A percentile compares a stretch with the other conserved stretches of the same genome.
Evolutionary conservation across 2,888 invertebrate genomes (phyloP).

Genomic region (Eudasyphora cyanicolor): DNA sequence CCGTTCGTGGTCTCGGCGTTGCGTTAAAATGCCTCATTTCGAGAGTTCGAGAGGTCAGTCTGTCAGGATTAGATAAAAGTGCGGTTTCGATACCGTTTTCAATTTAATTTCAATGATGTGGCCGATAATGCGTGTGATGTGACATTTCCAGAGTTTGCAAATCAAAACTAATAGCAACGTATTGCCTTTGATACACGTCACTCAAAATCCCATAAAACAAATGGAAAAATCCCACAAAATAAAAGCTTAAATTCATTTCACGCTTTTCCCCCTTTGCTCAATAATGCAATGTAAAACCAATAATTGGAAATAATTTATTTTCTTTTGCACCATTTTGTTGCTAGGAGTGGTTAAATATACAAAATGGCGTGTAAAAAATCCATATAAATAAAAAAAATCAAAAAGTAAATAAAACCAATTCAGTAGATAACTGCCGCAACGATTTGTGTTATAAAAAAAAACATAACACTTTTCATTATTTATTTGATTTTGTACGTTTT

Average conservation of each 20-base stretch:
- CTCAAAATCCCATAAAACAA: neutral
- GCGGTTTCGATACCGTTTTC: slow-evolving; percentile 4
- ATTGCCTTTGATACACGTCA: neutral
- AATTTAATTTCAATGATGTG: neutral
- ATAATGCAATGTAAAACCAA: neutral
- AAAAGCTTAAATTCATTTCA: neutral
- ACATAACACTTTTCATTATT: neutral
- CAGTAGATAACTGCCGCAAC: neutral
- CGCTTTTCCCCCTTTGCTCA: too few species aligned
- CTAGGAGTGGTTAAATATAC: neutral
- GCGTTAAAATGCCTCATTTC: slow-evolving; percentile 25
- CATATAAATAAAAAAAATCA: neutral
- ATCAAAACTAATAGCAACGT: neutral
- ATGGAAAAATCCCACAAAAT: neutral
- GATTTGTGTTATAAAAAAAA: neutral
- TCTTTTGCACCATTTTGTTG: neutral
- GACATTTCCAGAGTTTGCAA: neutral
- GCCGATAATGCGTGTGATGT: neutral
- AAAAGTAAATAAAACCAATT: neutral
- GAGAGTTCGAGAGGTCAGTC: neutral
- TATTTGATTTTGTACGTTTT: too few species aligned
- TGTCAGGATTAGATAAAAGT: neutral
- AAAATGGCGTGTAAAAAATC: neutral
- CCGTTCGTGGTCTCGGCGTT: neutral
- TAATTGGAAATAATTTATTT: neutral